Base-by-base conservation (phyloP, 1,140 invertebrate genomes). In the Ips nitidus region DNA sequence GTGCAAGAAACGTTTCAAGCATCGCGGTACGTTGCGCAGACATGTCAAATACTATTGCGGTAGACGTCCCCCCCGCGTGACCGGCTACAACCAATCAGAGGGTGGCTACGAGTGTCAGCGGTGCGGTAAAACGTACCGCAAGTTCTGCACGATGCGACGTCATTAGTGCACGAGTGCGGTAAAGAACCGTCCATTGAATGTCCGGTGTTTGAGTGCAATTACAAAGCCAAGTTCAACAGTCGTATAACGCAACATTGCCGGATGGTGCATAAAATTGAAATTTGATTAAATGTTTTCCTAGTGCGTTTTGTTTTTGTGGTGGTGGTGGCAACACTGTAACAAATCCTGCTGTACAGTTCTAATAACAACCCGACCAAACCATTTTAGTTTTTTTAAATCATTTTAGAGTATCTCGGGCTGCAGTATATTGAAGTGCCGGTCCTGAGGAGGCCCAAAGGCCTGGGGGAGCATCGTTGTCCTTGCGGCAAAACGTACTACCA, bases 91-190 rank as follows among this genome's bases (percentile, higher is more conserved):
- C 8, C 67, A 66, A 47, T 7, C 37, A 1, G 41, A 71, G 2
- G 63, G 69, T 1, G 53, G 55, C 37, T 78, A 68, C 41, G 69
- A 75, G 38, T 86, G 85, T 69, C 66, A 69, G 0, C 79, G 77
- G 41, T 87, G 86, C 67, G 80, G 81, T 2, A 82, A 83, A 57
- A 77, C 77, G 5, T 87, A 86, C 78, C 86, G 84, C 65, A 80
- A 81, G 39, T 83, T 82, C 39, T 76, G 69, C 60, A 73, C 78
- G 2, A 66, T 80, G 41, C 78, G 79, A 52, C 81, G 80, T 7
- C 86, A 88, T 77, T 85, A 37, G 83, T 84, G 42, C 85, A 82
- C 73, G 85, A 87, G 70, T 86, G 86, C 66, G 82, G 82, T 4
- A 82, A 84, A 56, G 71, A 75, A 36, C 81, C 83, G 5, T 76